These are phyloP conservation scores for Rhabdophis nuchalis DNA, from an alignment of 2,797 vertebrate species.

Conservation along the genomic window DNA sequence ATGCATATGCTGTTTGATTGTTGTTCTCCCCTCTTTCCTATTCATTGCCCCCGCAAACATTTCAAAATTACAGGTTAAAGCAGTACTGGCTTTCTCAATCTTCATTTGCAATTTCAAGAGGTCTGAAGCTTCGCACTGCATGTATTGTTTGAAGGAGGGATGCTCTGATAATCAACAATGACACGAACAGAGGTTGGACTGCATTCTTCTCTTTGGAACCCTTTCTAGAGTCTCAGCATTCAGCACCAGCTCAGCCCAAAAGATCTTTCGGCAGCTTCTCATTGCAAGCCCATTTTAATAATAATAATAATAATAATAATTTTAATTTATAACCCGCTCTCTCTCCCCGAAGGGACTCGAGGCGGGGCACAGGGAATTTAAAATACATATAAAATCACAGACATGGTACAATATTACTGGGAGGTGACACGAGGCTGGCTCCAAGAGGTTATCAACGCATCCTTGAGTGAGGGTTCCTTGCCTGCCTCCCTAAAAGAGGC, in stretches of 20 bases:
- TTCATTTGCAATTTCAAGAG: neutral
- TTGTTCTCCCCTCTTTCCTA: neutral
- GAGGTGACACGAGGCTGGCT: too few species aligned
- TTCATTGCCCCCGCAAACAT: neutral
- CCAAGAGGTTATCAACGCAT: too few species aligned
- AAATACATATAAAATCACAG: too few species aligned
- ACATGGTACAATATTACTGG: too few species aligned
- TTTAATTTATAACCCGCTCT: too few species aligned
- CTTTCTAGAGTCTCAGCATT: neutral
- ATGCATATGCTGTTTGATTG: neutral
- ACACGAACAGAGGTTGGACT: neutral
- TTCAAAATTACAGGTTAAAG: neutral
- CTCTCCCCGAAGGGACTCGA: too few species aligned
- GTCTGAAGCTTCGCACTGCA: neutral
- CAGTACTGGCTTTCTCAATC: neutral
- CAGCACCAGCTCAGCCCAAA: neutral
- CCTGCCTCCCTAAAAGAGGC: too few species aligned
- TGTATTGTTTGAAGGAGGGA: neutral
- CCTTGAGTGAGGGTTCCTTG: too few species aligned
- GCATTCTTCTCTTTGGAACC: constrained; percentile 8
- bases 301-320: too few species aligned
- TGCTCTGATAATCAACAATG: neutral
- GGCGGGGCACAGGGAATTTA: too few species aligned
- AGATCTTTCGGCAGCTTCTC: constrained; percentile 1
- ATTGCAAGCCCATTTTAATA: neutral